Percentiles rank a stretch among this genome's conserved stretches.
Evolutionary conservation across 1,140 invertebrate species (phyloP).

Genomic region (Pinna nobilis): DNA sequence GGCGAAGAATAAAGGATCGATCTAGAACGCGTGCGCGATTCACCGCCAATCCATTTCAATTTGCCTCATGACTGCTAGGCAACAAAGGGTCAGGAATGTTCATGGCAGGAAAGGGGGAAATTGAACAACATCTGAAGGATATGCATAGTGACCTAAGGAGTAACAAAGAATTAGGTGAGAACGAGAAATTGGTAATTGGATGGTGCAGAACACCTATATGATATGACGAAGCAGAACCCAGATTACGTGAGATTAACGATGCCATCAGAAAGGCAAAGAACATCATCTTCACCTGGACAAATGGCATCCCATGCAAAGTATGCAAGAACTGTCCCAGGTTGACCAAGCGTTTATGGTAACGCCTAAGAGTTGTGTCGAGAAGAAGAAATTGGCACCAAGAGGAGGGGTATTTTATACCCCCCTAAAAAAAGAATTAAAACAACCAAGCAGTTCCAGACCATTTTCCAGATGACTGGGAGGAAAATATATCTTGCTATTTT

Average conservation of each 20-base stretch:
- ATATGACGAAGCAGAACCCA: neutral
- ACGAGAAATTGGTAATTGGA: neutral
- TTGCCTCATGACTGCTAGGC: too few species aligned
- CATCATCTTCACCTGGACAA: neutral
- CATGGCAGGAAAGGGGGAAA: neutral
- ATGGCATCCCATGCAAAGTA: conserved; percentile 15
- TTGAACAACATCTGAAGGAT: neutral
- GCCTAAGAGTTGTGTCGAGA: neutral
- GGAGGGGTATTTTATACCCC: conserved; percentile 22
- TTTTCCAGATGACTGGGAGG: neutral
- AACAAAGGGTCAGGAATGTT: neutral
- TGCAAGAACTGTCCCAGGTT: conserved; percentile 19
- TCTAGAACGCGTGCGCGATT: neutral
- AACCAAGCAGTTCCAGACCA: conserved; percentile 12
- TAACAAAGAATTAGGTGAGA: neutral
- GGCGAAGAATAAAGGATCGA: conserved; percentile 12
- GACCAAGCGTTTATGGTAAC: conserved; percentile 6
- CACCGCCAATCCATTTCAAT: neutral
- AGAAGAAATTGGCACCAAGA: conserved; percentile 10
- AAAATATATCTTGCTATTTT: conserved; percentile 21
- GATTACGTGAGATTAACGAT: neutral
- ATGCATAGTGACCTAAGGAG: conserved; percentile 3
- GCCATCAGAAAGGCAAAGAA: neutral
- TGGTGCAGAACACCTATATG: neutral
- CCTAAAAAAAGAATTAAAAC: conserved; percentile 2